These are phyloP conservation scores for Aleadryas rufinucha DNA, from an alignment of 2,113 vertebrate genomes.

Conservation along the genomic window DNA sequence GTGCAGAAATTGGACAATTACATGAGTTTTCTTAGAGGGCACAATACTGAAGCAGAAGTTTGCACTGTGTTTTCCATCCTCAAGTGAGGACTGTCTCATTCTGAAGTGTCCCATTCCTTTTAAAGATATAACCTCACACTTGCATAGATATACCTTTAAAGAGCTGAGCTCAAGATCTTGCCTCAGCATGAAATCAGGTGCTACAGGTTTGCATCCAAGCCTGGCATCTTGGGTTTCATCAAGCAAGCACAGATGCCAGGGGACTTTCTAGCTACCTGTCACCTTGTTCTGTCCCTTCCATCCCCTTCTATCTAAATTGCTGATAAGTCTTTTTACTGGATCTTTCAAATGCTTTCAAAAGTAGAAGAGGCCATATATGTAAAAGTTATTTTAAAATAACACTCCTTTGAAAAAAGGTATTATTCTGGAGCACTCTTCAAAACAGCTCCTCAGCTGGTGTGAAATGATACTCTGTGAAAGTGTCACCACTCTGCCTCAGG, in stretches of 20 bases:
- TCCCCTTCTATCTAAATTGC: neutral
- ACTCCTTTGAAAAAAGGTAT: neutral
- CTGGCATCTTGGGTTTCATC: neutral
- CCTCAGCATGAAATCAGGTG: neutral
- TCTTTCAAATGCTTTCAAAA: neutral
- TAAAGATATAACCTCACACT: accelerated
- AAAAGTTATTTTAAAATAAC: neutral
- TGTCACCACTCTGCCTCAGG: neutral
- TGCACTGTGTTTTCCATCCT: neutral
- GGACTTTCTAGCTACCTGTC: neutral
- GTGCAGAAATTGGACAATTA: neutral
- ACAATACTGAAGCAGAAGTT: neutral
- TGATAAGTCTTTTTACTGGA: neutral
- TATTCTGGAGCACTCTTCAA: neutral
- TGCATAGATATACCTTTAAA: neutral
- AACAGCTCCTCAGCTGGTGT: neutral
- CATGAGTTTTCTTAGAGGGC: neutral
- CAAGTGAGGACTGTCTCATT: neutral
- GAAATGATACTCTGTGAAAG: neutral
- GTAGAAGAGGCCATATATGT: neutral
- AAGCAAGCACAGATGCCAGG: neutral
- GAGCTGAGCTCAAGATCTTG: neutral
- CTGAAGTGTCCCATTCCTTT: neutral
- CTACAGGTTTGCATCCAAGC: neutral
- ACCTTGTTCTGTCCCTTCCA: neutral